Evolutionary conservation across 2,113 vertebrate species (phyloP).

Genomic region (Perca fluviatilis): DNA sequence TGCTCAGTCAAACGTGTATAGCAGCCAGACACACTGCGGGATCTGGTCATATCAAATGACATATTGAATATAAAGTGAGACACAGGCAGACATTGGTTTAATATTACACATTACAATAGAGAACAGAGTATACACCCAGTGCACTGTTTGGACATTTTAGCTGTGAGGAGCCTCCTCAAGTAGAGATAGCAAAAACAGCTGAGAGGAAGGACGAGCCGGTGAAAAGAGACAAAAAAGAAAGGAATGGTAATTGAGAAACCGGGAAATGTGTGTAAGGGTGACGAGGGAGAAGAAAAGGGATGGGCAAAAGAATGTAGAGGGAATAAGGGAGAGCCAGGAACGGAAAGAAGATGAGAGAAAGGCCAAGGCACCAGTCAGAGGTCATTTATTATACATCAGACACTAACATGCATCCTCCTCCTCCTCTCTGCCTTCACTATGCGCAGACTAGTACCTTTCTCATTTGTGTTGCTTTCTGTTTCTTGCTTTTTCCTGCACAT

Average conservation of each 20-base stretch:
- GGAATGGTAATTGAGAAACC: constrained; percentile 60
- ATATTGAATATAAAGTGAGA: constrained; percentile 23
- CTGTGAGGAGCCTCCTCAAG: constrained; percentile 1
- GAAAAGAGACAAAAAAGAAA: constrained; percentile 42
- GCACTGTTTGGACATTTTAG: constrained; percentile 15
- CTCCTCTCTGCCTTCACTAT: constrained; percentile 17
- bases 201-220: constrained; percentile 10
- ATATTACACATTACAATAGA: not conserved
- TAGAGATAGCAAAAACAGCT: constrained; percentile 42
- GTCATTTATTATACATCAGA: constrained; percentile 79
- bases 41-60: constrained; percentile 23
- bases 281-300: constrained; percentile 12
- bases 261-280: constrained; percentile 7
- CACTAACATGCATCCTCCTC: constrained; percentile 5
- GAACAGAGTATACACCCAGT: not conserved
- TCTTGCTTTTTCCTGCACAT: not conserved
- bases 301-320: constrained; percentile 3
- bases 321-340: constrained; percentile 22
- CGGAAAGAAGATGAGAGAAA: constrained; percentile 47
- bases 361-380: constrained; percentile 59
- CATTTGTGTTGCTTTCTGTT: not conserved
- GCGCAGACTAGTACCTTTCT: constrained; percentile 3
- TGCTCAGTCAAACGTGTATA: constrained; percentile 6
- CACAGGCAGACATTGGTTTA: constrained; percentile 1
- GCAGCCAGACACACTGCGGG: constrained; percentile 11